phyloP scores from a whole-genome alignment of 2,113 vertebrate species.

The Anguilla japonica region DNA sequence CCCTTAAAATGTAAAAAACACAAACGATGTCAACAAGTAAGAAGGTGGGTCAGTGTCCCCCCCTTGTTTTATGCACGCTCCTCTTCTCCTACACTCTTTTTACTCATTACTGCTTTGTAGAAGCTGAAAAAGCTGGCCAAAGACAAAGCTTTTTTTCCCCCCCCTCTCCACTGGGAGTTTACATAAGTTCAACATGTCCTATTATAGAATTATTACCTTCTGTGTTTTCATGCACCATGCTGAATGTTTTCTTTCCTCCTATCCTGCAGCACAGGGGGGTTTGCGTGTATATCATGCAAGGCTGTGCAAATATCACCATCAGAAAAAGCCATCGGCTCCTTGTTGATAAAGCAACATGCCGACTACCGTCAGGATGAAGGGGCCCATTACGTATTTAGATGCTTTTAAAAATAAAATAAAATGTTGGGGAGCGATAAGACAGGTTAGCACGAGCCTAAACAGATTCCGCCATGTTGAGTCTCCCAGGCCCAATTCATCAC shows the following conservation, averaged over 20 bases:
- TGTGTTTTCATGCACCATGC: not conserved
- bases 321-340: not conserved
- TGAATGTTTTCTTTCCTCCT: conserved; percentile 7
- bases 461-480: not conserved
- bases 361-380: not conserved
- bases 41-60: not conserved
- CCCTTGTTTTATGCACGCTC: not conserved
- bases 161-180: conserved; percentile 6
- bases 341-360: not conserved
- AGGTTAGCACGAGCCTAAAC: not conserved
- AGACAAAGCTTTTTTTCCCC: not conserved
- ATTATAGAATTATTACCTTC: not conserved
- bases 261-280: not conserved
- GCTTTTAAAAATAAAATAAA: not conserved
- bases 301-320: not conserved
- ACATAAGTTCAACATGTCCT: conserved; percentile 6
- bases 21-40: not conserved
- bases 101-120: conserved; percentile 15
- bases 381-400: not conserved
- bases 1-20: conserved; percentile 4
- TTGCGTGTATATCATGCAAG: not conserved
- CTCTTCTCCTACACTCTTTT: not conserved
- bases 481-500: conserved; percentile 13
- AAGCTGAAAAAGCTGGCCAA: not conserved
- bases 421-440: conserved; percentile 10